Evolutionary conservation across 2,888 invertebrate species (phyloP).

Genomic region (Diarsia dahlii): DNA sequence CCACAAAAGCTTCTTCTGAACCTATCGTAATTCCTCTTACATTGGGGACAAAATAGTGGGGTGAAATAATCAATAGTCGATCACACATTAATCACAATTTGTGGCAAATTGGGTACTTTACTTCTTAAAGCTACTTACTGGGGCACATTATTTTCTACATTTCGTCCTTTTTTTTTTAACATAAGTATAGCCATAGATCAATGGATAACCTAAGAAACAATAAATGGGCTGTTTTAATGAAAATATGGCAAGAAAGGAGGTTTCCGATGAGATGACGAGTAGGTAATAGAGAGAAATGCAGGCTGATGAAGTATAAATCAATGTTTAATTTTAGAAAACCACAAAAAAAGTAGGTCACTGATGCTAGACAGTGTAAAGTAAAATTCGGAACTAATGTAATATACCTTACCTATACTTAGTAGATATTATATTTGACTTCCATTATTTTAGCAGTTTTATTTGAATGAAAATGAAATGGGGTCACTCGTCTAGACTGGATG

Average conservation of each 20-base stretch:
- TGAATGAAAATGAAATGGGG: slow-evolving; percentile 6
- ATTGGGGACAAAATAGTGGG: slow-evolving; percentile 51
- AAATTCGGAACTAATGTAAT: neutral
- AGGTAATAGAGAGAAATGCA: no score
- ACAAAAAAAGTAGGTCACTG: neutral
- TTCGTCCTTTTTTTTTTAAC: neutral
- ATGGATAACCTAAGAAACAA: no score
- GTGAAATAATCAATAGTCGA: slow-evolving; percentile 63
- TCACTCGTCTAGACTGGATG: slow-evolving; percentile 22
- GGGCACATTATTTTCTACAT: neutral
- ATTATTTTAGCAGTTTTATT: neutral
- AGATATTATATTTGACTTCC: no score
- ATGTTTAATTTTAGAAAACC: neutral
- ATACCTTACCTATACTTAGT: no score
- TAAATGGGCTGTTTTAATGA: no score
- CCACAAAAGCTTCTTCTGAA: slow-evolving; percentile 14
- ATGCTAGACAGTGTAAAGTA: neutral
- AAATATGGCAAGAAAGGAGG: no score
- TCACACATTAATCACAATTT: slow-evolving; percentile 64
- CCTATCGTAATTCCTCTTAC: slow-evolving; percentile 26
- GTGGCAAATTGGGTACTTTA: slow-evolving; percentile 54
- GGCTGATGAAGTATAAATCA: no score
- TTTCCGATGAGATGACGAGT: no score
- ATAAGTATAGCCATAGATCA: no score
- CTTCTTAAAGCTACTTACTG: slow-evolving; percentile 17